phyloP scores from a whole-genome alignment of 1,140 invertebrate genomes.

The Lepidostoma basale region DNA sequence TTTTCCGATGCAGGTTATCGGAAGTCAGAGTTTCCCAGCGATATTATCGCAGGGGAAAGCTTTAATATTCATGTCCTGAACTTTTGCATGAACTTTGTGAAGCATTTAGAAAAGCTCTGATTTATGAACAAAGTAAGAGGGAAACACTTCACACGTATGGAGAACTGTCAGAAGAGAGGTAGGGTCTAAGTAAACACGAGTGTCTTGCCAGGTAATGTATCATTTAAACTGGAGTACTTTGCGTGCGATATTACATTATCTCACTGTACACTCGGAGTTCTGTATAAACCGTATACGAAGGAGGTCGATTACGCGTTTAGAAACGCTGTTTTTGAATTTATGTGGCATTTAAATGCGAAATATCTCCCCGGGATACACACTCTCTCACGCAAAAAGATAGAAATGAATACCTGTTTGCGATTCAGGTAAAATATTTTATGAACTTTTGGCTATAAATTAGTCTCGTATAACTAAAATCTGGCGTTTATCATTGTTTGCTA shows the following conservation, averaged over 20 bases:
- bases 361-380: conserved; percentile 2
- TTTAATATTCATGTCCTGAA: conserved; percentile 33
- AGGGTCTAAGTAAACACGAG: conserved; percentile 20
- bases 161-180: conserved; percentile 17
- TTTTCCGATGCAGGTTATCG: neutral
- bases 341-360: conserved; percentile 16
- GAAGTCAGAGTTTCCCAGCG: neutral
- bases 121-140: conserved; percentile 29
- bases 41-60: conserved; percentile 1
- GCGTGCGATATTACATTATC: conserved; percentile 26
- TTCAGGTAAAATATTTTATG: neutral
- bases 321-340: conserved; percentile 15
- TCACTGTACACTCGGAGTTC: conserved; percentile 16
- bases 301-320: conserved; percentile 19
- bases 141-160: conserved; percentile 26
- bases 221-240: conserved; percentile 29
- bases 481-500: too few species aligned
- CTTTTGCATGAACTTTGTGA: conserved; percentile 24
- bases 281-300: neutral
- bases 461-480: neutral
- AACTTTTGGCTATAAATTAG: conserved; percentile 1
- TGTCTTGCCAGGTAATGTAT: conserved; percentile 28
- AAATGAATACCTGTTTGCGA: conserved; percentile 10
- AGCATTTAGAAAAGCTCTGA: conserved; percentile 33
- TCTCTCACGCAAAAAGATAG: neutral